phyloP scores from a whole-genome alignment of 2,888 invertebrate genomes.

The Megalurothrips usitatus region DNA sequence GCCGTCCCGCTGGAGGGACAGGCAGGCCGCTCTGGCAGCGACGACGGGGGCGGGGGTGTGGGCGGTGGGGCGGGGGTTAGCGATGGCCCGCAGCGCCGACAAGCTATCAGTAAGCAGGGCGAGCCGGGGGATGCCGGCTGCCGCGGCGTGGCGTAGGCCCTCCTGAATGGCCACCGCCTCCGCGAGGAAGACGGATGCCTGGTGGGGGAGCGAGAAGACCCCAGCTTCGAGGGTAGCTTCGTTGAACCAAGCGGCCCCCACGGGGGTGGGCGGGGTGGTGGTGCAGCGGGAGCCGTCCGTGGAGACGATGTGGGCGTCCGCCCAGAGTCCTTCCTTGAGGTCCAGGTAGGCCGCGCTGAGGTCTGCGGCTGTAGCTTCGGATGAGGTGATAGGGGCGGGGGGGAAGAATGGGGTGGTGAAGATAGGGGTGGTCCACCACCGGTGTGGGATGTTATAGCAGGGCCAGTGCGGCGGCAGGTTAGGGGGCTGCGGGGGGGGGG shows the following conservation, averaged over 20 bases:
- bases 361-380: neutral
- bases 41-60: neutral
- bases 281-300: neutral
- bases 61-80: neutral
- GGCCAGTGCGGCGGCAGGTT: no score
- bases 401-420: neutral
- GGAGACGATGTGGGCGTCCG: neutral
- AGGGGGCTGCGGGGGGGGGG: no score
- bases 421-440: neutral
- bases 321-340: neutral
- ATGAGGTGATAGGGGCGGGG: neutral
- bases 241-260: neutral
- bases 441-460: neutral
- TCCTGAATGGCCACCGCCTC: neutral
- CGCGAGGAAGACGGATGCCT: neutral
- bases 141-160: no score
- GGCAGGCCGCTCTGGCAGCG: neutral
- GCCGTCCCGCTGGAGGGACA: neutral
- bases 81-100: neutral
- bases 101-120: neutral
- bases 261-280: neutral
- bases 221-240: neutral
- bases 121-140: neutral
- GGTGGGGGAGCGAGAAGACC: neutral
- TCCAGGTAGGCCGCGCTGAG: neutral